phyloP scores from a whole-genome alignment of 2,113 vertebrate species.

The Clarias macrocephalus region DNA sequence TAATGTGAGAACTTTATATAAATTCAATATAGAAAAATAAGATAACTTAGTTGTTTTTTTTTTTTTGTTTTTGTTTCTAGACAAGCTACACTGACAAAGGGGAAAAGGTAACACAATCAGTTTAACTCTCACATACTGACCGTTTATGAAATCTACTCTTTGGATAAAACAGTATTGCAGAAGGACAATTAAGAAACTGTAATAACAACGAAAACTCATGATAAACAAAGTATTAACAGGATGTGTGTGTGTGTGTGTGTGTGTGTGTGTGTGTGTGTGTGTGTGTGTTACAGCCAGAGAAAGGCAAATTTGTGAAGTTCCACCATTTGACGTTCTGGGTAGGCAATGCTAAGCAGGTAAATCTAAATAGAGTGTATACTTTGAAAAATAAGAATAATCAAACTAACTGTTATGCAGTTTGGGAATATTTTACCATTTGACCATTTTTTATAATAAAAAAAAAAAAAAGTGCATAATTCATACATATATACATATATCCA shows the following conservation, averaged over 20 bases:
- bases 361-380: neutral
- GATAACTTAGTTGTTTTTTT: slow-evolving; percentile 17
- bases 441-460: too few species aligned
- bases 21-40: neutral
- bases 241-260: neutral
- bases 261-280: neutral
- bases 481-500: neutral
- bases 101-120: slow-evolving; percentile 70
- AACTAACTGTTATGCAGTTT: neutral
- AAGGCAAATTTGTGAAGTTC: slow-evolving; percentile 75
- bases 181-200: neutral
- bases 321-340: slow-evolving; percentile 83
- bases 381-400: neutral
- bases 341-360: slow-evolving; percentile 84
- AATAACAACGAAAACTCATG: neutral
- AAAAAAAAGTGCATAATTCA: neutral
- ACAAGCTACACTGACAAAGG: slow-evolving; percentile 83
- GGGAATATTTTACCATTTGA: neutral
- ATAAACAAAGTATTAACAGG: neutral
- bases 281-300: slow-evolving; percentile 62
- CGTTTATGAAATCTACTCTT: neutral
- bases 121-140: neutral
- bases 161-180: neutral
- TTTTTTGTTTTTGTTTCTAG: slow-evolving; percentile 58
- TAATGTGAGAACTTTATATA: neutral